phyloP scores from a whole-genome alignment of 2,888 invertebrate genomes.

The Dromius quadrimaculatus region DNA sequence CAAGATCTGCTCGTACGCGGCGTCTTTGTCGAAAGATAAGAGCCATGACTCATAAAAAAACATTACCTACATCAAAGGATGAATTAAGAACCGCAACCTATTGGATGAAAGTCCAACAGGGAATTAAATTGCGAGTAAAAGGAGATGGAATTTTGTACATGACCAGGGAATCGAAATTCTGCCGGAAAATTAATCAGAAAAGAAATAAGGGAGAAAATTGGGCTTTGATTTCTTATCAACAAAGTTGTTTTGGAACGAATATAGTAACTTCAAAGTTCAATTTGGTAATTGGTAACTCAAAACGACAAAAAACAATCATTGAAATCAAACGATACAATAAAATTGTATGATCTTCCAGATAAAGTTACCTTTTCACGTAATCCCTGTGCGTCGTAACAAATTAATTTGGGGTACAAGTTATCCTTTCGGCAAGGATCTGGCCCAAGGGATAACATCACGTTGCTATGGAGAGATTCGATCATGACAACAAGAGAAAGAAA shows the following conservation, averaged over 20 bases:
- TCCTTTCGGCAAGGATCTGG: slow-evolving; percentile 32
- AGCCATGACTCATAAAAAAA: slow-evolving; percentile 33
- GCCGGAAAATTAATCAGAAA: too few species aligned
- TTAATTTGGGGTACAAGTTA: slow-evolving; percentile 23
- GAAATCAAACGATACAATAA: too few species aligned
- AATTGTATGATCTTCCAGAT: too few species aligned
- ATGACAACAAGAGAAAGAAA: background rate
- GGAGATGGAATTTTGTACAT: too few species aligned
- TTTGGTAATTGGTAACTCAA: too few species aligned
- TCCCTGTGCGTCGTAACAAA: slow-evolving; percentile 18
- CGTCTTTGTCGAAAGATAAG: slow-evolving; percentile 34
- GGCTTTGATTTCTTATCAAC: too few species aligned
- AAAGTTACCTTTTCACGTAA: slow-evolving; percentile 10
- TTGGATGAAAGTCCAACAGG: slow-evolving; percentile 31
- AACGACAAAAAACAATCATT: too few species aligned
- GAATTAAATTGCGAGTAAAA: too few species aligned
- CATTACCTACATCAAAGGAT: slow-evolving; percentile 43
- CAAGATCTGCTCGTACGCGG: slow-evolving; percentile 4
- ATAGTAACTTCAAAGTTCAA: too few species aligned
- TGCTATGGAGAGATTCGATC: slow-evolving; percentile 17
- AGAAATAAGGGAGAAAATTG: too few species aligned
- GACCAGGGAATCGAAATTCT: too few species aligned
- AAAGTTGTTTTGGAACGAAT: too few species aligned
- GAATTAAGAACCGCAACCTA: slow-evolving; percentile 30
- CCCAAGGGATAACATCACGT: slow-evolving; percentile 17